Base-by-base conservation (phyloP, 2,888 invertebrate species). In the Drosophila colorata region DNA sequence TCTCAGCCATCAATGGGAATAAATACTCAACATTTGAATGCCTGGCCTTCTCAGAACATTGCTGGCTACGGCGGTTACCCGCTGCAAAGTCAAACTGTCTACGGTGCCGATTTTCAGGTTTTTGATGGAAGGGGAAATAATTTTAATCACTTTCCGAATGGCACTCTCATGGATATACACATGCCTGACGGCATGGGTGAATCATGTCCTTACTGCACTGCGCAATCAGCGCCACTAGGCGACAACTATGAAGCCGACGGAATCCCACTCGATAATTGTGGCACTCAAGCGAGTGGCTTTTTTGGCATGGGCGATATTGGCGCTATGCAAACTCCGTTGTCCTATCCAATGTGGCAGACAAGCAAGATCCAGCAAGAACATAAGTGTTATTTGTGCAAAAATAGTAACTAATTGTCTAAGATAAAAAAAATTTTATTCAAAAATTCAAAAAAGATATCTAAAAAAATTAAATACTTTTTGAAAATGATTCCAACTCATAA, bases 71-170 rank as follows among this genome's bases (percentile, higher is more conserved):
- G 3, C 11, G 9, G 18, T 2, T 13, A 9, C n/a, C n/a, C 25
- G 7, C 5, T 38, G 18, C 46, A 37, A n/a, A 9, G 9, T 23
- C 44, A 38, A n/a, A n/a, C 25, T 1, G 18, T 20, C 18, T 57
- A 40, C 3, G 14, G 6, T 6, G 40, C 40, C 9, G 20, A 57
- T 23, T 51, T 31, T 58, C 40, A 11, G 6, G 8, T 8, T n/a
- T 40, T 20, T 6, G 28, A 25, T 9, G 25, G 37, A 18, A 16
- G 14, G 11, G 53, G 57, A 13, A 58, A 58, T 23, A 23, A 41
- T 9, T 58, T 58, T 4, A 58, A 51, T 41, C 57, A 58, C 3
- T 58, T 58, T 14, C 52, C 38, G 11, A 20, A 51, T 9, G 52
- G 38, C 13, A 52, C 40, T 33, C 31, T 11, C 2, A n/a, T 16